phyloP scores from a whole-genome alignment of 2,797 vertebrate genomes.

The Bradypus variegatus region DNA sequence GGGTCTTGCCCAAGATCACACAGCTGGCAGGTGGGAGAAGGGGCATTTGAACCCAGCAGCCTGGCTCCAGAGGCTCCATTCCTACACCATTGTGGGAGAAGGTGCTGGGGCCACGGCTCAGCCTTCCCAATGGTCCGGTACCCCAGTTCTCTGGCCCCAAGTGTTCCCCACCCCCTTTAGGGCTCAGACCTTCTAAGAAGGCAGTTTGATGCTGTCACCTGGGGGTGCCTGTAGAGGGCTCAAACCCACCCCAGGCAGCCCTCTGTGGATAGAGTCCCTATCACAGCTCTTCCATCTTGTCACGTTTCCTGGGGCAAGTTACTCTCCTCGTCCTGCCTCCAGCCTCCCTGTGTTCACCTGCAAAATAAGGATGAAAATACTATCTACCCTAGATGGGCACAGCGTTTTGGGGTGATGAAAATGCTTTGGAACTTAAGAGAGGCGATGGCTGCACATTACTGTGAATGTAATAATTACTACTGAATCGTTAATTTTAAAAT shows the following conservation, averaged over 20 bases:
- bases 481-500: neutral
- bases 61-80: neutral
- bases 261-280: too few species aligned
- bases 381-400: neutral
- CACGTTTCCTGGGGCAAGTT: neutral
- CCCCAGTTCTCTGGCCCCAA: neutral
- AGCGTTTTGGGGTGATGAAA: neutral
- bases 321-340: neutral
- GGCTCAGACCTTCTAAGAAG: neutral
- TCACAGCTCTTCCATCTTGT: neutral
- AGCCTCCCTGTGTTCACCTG: neutral
- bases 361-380: neutral
- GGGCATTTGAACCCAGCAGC: neutral
- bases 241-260: neutral
- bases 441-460: neutral
- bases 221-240: neutral
- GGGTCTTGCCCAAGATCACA: neutral
- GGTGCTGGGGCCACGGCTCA: neutral
- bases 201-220: neutral
- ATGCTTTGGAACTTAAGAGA: neutral
- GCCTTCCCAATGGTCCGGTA: neutral
- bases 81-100: neutral
- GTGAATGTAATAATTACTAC: neutral
- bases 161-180: neutral
- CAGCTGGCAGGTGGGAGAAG: neutral